These are phyloP conservation scores for Atherinomorus stipes DNA, from an alignment of 2,113 vertebrate genomes.

Conservation along the genomic window DNA sequence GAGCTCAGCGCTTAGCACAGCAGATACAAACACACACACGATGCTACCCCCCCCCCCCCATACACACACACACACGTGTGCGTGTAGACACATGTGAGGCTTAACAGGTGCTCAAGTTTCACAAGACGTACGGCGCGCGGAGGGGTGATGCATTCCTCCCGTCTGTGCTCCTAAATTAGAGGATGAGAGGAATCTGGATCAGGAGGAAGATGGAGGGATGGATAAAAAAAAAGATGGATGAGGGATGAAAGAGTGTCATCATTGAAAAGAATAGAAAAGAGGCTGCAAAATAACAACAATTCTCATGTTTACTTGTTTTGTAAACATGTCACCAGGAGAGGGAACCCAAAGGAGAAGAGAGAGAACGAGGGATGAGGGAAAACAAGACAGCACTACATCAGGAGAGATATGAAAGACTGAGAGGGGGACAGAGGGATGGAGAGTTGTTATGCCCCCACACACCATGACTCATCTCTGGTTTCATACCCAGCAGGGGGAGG, in stretches of 20 bases:
- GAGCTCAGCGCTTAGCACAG: constrained; percentile 47
- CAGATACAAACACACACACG: constrained; percentile 35
- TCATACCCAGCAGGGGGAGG: constrained; percentile 63
- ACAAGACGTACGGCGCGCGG: constrained; percentile 16
- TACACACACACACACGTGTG: constrained; percentile 51
- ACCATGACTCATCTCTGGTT: constrained; percentile 80
- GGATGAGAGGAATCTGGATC: constrained; percentile 1
- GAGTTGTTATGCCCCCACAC: constrained; percentile 70
- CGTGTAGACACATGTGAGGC: constrained; percentile 46
- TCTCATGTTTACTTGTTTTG: constrained; percentile 43
- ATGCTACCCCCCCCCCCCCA: constrained; percentile 31
- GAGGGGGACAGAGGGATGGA: constrained; percentile 32
- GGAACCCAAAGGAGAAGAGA: constrained; percentile 4
- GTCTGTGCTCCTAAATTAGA: not conserved
- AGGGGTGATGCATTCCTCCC: not conserved
- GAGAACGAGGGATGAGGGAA: constrained; percentile 26
- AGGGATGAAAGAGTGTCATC: constrained; percentile 17
- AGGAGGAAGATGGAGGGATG: constrained; percentile 1
- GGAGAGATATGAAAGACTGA: constrained; percentile 50
- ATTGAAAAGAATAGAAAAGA: constrained; percentile 5
- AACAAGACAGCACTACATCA: constrained; percentile 55
- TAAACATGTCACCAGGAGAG: constrained; percentile 66
- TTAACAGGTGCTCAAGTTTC: constrained; percentile 30
- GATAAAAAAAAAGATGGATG: constrained; percentile 4
- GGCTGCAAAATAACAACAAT: constrained; percentile 52